Evolutionary conservation across 1,140 invertebrate genomes (phyloP).

Genomic region (Mactra quadrangularis): DNA sequence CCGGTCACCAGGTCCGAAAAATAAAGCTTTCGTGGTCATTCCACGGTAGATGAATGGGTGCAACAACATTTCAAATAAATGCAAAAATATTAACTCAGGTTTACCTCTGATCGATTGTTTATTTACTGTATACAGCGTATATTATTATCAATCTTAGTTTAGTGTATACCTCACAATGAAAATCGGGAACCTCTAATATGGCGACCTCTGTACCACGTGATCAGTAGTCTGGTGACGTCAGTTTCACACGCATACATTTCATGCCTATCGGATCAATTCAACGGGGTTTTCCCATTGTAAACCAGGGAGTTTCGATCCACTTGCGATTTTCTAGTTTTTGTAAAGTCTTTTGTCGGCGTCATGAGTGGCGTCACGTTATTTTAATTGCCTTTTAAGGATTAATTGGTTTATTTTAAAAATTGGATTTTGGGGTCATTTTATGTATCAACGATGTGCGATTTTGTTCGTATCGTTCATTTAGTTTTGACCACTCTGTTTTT

Average conservation of each 20-base stretch:
- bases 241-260: constrained; percentile 46
- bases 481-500: no score
- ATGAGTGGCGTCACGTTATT: constrained; percentile 12
- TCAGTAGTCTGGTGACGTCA: constrained; percentile 37
- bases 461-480: no score
- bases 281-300: constrained; percentile 38
- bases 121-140: constrained; percentile 18
- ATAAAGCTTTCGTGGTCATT: not conserved
- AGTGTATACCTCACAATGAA: constrained; percentile 47
- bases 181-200: constrained; percentile 57
- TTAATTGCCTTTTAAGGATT: no score
- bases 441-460: no score
- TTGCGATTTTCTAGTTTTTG: not conserved
- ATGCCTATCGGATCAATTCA: constrained; percentile 4
- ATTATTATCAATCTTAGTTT: constrained; percentile 12
- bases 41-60: not conserved
- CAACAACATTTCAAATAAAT: not conserved
- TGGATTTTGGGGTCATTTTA: no score
- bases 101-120: constrained; percentile 16
- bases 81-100: not conserved
- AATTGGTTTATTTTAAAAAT: no score
- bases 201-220: constrained; percentile 54
- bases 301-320: constrained; percentile 12
- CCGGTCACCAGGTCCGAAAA: constrained; percentile 25
- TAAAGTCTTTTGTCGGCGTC: not conserved